These are phyloP conservation scores for Timema cristinae DNA, from an alignment of 2,888 invertebrate species.

Conservation along the genomic window DNA sequence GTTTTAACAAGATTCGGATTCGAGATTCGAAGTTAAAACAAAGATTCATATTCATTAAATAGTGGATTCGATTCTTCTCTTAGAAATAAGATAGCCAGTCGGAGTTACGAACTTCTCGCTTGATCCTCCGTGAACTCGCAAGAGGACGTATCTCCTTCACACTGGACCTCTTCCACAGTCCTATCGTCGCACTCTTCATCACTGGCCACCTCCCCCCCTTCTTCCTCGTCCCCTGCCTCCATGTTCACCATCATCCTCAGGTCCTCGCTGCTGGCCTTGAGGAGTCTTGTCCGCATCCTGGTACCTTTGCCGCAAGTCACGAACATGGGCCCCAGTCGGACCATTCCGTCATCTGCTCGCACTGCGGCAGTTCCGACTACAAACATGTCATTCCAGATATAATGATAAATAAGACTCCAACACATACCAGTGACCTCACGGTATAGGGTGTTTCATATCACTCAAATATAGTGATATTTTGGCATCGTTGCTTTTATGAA, in stretches of 20 bases:
- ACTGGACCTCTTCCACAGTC: conserved; percentile 51
- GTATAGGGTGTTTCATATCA: no score
- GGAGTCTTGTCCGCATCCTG: conserved; percentile 55
- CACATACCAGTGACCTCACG: no score
- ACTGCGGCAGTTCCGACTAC: conserved; percentile 31
- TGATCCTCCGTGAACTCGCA: conserved; percentile 39
- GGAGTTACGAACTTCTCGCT: conserved; percentile 39
- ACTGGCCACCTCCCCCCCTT: conserved; percentile 17
- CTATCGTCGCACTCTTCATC: conserved; percentile 46
- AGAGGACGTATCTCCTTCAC: conserved; percentile 42
- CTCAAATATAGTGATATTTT: no score
- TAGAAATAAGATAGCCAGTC: no score
- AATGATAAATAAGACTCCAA: no score
- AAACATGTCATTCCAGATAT: no score
- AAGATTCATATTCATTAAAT: no score
- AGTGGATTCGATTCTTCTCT: no score
- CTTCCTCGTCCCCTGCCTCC: conserved; percentile 16
- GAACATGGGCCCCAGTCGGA: conserved; percentile 79
- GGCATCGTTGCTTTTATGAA: no score
- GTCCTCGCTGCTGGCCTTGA: conserved; percentile 32
- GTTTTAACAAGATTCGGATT: no score
- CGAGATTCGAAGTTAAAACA: no score
- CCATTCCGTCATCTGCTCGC: conserved; percentile 69
- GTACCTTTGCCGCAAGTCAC: conserved; percentile 73
- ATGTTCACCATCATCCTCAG: conserved; percentile 10